Percentiles rank a stretch among this genome's conserved stretches.
phyloP scores from a whole-genome alignment of 2,113 vertebrate species.

The Tiliqua scincoides region DNA sequence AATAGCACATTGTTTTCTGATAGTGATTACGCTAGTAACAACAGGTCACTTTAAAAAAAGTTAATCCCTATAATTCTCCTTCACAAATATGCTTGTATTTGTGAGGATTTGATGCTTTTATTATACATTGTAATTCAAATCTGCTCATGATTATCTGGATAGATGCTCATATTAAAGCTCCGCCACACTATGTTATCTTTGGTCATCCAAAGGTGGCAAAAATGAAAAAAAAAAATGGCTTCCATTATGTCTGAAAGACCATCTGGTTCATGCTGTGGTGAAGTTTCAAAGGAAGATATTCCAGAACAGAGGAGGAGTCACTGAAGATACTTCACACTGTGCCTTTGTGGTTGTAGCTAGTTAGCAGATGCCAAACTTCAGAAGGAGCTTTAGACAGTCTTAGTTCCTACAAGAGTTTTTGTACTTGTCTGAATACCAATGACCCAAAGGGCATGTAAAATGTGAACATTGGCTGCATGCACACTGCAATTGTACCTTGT shows the following conservation, averaged over 20 bases:
- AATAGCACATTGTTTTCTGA: slow-evolving; percentile 47
- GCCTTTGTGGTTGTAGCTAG: not conserved
- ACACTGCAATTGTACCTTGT: no score
- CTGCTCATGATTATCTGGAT: not conserved
- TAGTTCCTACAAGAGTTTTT: not conserved
- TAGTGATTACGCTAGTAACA: slow-evolving; percentile 43
- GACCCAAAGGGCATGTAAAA: not conserved
- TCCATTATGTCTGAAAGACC: not conserved
- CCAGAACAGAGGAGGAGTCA: not conserved
- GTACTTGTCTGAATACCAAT: not conserved
- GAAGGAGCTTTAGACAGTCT: not conserved
- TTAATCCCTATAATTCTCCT: slow-evolving; percentile 31
- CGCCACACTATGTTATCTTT: not conserved
- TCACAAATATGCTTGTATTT: not conserved
- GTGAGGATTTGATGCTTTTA: not conserved
- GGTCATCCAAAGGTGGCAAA: not conserved
- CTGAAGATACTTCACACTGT: not conserved
- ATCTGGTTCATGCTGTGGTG: not conserved
- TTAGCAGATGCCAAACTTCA: not conserved
- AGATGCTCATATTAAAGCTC: not conserved
- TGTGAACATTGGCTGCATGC: not conserved
- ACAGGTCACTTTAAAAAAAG: slow-evolving; percentile 36
- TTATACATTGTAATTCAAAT: not conserved
- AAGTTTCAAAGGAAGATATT: not conserved
- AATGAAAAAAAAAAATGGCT: not conserved